These are phyloP conservation scores for Agapornis canus DNA, from an alignment of 2,797 vertebrate genomes.

Conservation along the genomic window DNA sequence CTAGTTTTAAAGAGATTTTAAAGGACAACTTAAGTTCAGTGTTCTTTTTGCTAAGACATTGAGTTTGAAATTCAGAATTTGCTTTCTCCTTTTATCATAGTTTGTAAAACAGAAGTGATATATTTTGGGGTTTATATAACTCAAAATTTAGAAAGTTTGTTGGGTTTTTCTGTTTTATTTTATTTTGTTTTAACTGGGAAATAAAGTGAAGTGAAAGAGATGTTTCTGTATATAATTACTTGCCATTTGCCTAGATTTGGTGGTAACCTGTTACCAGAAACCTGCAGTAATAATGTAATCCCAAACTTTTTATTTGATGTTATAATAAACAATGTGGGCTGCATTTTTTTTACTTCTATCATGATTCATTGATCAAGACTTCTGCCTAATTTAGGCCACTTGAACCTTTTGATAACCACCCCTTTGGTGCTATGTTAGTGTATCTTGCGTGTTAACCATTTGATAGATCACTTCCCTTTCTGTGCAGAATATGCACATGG, in stretches of 20 bases:
- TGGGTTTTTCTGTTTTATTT: not conserved
- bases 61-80: not conserved
- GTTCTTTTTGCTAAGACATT: not conserved
- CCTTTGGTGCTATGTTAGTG: not conserved
- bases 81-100: not conserved
- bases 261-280: not conserved
- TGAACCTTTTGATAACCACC: not conserved
- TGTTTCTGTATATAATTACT: not conserved
- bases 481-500: not conserved
- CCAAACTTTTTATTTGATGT: not conserved
- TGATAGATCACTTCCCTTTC: not conserved
- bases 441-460: not conserved
- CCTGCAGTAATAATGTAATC: not conserved
- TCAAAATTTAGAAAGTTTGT: not conserved
- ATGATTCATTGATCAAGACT: not conserved
- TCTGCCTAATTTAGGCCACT: not conserved
- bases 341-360: not conserved
- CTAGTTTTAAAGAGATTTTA: not conserved
- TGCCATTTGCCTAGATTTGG: not conserved
- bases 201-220: not conserved
- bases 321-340: not conserved
- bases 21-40: not conserved
- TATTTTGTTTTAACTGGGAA: not conserved
- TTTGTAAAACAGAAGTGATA: not conserved
- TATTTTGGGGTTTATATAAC: not conserved